A percentile compares a stretch with the other conserved stretches of the same genome.
phyloP scores from a whole-genome alignment of 2,888 invertebrate species.

The Drosophila multiciliata region DNA sequence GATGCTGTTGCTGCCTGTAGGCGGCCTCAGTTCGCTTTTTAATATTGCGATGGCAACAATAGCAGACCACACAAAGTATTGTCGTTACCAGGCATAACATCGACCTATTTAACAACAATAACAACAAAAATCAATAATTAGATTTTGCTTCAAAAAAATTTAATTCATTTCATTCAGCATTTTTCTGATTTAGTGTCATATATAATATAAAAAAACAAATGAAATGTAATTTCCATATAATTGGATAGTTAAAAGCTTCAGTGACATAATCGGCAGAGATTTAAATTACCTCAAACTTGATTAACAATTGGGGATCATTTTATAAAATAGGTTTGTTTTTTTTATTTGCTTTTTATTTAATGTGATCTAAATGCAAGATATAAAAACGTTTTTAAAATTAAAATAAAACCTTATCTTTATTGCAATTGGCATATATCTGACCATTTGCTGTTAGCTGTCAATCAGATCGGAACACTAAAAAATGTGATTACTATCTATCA shows the following conservation, averaged over 20 bases:
- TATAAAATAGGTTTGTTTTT: not conserved
- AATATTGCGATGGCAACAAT: slow-evolving; percentile 87
- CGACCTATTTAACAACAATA: slow-evolving; percentile 86
- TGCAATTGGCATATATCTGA: not conserved
- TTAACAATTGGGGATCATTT: not conserved
- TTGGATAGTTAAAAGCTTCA: not conserved
- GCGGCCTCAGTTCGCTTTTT: slow-evolving; percentile 84
- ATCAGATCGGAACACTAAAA: not conserved
- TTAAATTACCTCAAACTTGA: not conserved
- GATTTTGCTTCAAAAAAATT: not conserved
- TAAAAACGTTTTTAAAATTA: not conserved
- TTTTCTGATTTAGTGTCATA: not conserved
- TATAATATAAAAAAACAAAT: not conserved
- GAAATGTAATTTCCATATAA: not conserved
- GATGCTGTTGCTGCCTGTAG: slow-evolving; percentile 83
- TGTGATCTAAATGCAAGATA: not conserved
- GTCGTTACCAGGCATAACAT: slow-evolving; percentile 92
- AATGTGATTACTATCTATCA: too few relatives aligned
- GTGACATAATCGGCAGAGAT: not conserved
- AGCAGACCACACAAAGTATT: slow-evolving; percentile 91
- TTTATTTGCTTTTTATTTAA: not conserved
- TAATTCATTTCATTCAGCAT: not conserved
- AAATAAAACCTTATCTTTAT: not conserved
- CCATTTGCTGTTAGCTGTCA: not conserved
- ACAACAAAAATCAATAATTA: not conserved